Base-by-base conservation (phyloP, 2,113 vertebrate species). In the Pontoporia blainvillei region DNA sequence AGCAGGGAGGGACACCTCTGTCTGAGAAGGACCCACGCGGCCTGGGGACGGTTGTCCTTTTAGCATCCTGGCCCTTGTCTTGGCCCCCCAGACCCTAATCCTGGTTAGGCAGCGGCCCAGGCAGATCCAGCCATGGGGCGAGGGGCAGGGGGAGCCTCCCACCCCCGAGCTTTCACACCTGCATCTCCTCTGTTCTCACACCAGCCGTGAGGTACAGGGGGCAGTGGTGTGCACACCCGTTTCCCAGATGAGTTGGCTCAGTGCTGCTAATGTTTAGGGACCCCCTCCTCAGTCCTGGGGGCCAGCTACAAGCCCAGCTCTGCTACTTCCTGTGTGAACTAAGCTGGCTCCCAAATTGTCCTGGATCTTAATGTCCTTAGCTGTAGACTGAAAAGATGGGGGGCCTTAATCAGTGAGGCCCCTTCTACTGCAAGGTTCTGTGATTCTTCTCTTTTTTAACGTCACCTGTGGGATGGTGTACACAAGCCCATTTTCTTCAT, bases 111-210 rank as follows among this genome's bases (percentile, higher is more conserved):
- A 39, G 61, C 17, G 9, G 5, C 34, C 49, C 49, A n/a, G 61
- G 34, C 27, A 25, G 27, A 21, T 46, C 9, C 59, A 79, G n/a
- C 52, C 1, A 0, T 25, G 29, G 27, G 29, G 29, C 0, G 0
- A 25, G 41, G 46, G 49, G 17, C 4, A 3, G 20, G 6, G 6
- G 49, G 8, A 29, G 1, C 54, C 61, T 34, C 14, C 61, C 8
- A 5, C 17, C 8, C 49, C 12, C 7, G 11, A 62, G 82, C 25
- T 39, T 36, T 81, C 41, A 34, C 34, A 61, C 20, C n/a, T 21
- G 10, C 17, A n/a, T 34, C n/a, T 64, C 57, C 29, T 72, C 25
- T 10, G 6, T 13, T 31, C 11, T 36, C 52, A 54, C 2, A 41
- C 9, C 59, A 46, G 31, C 59, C 49, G 1, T 15, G 0, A 25